These are phyloP conservation scores for Panzeria rudis DNA, from an alignment of 2,888 invertebrate species.

Conservation along the genomic window DNA sequence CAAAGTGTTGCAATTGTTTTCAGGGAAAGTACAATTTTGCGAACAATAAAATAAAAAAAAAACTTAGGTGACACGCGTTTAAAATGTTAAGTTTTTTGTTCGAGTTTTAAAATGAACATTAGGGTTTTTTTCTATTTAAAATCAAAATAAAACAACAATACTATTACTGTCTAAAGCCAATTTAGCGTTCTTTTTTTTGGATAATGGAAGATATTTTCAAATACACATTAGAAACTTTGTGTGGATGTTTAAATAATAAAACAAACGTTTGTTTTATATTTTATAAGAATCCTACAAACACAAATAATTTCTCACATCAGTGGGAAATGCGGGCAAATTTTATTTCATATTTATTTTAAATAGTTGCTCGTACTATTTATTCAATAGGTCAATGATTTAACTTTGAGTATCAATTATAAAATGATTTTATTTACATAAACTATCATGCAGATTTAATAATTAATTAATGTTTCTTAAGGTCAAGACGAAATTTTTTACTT, in stretches of 20 bases:
- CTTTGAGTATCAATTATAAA: neutral
- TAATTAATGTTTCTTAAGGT: neutral
- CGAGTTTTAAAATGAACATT: conserved; percentile 14
- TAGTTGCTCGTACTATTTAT: neutral
- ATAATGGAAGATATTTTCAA: neutral
- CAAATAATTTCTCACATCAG: conserved; percentile 30
- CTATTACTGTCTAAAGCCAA: conserved; percentile 6
- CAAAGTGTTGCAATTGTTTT: neutral
- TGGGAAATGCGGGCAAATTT: conserved; percentile 68
- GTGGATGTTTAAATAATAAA: conserved; percentile 18
- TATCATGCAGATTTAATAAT: neutral
- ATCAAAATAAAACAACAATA: neutral
- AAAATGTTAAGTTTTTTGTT: conserved; percentile 45
- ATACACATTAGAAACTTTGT: neutral
- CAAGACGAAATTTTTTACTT: neutral
- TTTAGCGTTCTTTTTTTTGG: conserved; percentile 7
- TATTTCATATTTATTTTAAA: conserved; percentile 18
- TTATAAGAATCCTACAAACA: neutral
- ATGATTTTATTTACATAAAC: neutral
- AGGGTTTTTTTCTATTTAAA: conserved; percentile 28
- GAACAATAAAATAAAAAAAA: conserved; percentile 16
- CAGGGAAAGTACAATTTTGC: conserved; percentile 1
- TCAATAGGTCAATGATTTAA: neutral
- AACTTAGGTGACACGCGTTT: conserved; percentile 66
- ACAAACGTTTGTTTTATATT: conserved; percentile 18